Evolutionary conservation across 2,888 invertebrate species (phyloP).

Genomic region (Cotesia congregata): DNA sequence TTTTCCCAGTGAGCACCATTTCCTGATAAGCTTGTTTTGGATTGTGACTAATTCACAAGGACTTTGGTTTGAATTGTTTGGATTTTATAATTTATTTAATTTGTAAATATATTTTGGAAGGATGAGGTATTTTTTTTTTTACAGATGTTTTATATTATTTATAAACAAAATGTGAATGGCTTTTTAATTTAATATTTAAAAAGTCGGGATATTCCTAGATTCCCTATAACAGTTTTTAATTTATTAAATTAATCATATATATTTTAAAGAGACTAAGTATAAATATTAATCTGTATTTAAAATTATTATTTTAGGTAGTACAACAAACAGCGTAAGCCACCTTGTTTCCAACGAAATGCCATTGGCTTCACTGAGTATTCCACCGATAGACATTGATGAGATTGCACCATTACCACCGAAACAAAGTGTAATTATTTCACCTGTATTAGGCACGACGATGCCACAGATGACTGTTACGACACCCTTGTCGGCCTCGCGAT

Average conservation of each 20-base stretch:
- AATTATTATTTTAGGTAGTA: constrained; percentile 73
- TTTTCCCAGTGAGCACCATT: background rate
- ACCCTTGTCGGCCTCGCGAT: constrained; percentile 76
- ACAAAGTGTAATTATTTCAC: constrained; percentile 61
- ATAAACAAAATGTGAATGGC: background rate
- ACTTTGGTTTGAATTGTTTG: constrained; percentile 8
- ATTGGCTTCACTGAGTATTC: constrained; percentile 72
- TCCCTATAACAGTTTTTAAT: background rate
- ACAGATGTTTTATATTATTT: constrained; percentile 44
- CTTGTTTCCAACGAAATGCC: constrained; percentile 78
- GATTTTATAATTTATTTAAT: constrained; percentile 6
- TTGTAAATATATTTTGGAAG: background rate
- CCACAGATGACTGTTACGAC: constrained; percentile 64
- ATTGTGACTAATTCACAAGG: constrained; percentile 51
- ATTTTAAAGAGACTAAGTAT: background rate
- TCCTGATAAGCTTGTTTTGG: constrained; percentile 47
- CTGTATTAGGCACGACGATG: constrained; percentile 55
- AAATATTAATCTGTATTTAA: background rate
- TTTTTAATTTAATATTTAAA: constrained; percentile 3
- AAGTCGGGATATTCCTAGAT: constrained; percentile 7
- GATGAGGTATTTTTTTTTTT: constrained; percentile 18
- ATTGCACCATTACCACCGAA: constrained; percentile 68
- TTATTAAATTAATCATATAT: background rate
- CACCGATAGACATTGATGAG: constrained; percentile 68
- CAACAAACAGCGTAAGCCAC: constrained; percentile 78